These are phyloP conservation scores for Manis javanica DNA, from an alignment of 2,797 vertebrate species.

Conservation along the genomic window DNA sequence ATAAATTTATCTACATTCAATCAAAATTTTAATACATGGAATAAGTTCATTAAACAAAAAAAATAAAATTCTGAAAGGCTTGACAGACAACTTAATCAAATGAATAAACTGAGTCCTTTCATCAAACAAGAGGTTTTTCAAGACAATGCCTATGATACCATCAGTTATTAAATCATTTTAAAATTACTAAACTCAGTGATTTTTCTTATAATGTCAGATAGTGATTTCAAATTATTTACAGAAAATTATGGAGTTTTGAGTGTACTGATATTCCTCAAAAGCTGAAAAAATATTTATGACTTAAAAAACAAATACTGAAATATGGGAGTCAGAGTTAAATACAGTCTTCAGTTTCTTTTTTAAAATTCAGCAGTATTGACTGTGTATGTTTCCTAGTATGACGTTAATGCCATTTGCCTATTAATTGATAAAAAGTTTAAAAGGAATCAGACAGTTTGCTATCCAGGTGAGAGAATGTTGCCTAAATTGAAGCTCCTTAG, in stretches of 20 bases:
- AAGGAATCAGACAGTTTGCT: neutral
- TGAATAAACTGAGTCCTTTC: neutral
- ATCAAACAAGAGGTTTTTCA: neutral
- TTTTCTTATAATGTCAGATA: neutral
- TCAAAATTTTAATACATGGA: slow-evolving; percentile 9
- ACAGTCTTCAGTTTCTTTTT: neutral
- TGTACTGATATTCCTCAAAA: neutral
- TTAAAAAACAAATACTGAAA: neutral
- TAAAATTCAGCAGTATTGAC: neutral
- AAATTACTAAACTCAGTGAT: neutral
- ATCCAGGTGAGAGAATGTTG: neutral
- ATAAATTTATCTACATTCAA: neutral
- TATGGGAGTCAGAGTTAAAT: neutral
- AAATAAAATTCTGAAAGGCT: neutral
- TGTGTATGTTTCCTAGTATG: neutral
- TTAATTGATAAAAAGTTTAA: neutral
- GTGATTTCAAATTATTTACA: neutral
- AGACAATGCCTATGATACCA: neutral
- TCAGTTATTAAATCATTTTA: neutral
- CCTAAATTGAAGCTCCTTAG: neutral
- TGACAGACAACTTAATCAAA: neutral
- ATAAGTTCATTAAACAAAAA: slow-evolving; percentile 16
- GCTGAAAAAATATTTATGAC: neutral
- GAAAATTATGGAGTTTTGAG: neutral
- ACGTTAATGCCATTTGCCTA: neutral